A percentile compares a stretch with the other conserved stretches of the same genome.
phyloP scores from a whole-genome alignment of 1,140 invertebrate genomes.

The Eueides isabella region DNA sequence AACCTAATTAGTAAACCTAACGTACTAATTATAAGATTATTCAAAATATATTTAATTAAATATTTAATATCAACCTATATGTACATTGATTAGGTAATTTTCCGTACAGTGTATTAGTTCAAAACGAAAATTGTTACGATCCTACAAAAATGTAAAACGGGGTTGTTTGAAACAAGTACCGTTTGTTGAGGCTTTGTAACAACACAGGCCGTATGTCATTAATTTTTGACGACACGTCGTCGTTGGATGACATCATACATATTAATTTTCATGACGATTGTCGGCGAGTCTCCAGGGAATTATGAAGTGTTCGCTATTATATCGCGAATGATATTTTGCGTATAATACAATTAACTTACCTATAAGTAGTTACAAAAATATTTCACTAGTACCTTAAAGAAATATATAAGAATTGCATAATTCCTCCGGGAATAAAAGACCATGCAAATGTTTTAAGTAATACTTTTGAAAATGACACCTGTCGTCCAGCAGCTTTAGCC shows the following conservation, averaged over 20 bases:
- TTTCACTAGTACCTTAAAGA: slow-evolving; percentile 53
- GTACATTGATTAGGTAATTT: neutral
- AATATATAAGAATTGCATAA: slow-evolving; percentile 64
- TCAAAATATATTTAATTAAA: too few species aligned
- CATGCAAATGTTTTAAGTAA: slow-evolving; percentile 75
- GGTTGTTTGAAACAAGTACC: slow-evolving; percentile 25
- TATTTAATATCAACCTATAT: too few species aligned
- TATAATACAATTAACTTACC: too few species aligned
- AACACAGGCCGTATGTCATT: slow-evolving; percentile 35
- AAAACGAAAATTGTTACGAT: slow-evolving; percentile 16
- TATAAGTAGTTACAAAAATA: neutral
- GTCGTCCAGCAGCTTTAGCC: slow-evolving; percentile 51
- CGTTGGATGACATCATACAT: slow-evolving; percentile 26
- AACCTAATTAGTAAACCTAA: too few species aligned
- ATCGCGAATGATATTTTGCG: slow-evolving; percentile 5
- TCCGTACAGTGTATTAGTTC: neutral
- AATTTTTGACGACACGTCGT: slow-evolving; percentile 38
- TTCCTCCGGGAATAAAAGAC: slow-evolving; percentile 68
- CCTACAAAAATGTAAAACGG: slow-evolving; percentile 33
- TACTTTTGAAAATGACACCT: slow-evolving; percentile 74
- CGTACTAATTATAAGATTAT: too few species aligned
- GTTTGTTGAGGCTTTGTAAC: slow-evolving; percentile 29
- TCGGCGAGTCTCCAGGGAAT: slow-evolving; percentile 20
- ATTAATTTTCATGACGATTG: slow-evolving; percentile 36
- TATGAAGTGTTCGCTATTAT: slow-evolving; percentile 20